Conservation (phyloP, 1,140 invertebrate species). For the Drosophila leontia region DNA sequence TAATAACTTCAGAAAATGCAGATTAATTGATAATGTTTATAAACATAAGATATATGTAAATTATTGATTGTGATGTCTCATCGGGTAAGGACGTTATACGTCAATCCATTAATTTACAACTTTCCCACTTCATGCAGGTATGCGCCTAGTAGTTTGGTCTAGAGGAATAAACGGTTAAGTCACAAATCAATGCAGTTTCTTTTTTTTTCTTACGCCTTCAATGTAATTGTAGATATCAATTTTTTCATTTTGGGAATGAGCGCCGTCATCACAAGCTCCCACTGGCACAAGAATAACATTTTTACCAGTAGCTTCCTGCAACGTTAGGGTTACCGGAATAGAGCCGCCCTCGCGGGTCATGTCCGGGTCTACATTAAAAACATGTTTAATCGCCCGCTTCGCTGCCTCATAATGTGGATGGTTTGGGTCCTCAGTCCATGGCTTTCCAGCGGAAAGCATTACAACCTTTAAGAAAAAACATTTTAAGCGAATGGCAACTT, state of each 20-base stretch:
- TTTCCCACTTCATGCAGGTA: constrained; percentile 92
- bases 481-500: constrained; percentile 73
- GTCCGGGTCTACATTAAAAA: constrained; percentile 97
- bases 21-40: neutral
- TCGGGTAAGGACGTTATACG: constrained; percentile 23
- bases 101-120: constrained; percentile 39
- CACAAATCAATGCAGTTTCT: neutral
- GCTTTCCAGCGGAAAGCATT: constrained; percentile 90
- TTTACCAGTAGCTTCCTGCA: constrained; percentile 95
- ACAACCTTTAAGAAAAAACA: constrained; percentile 85
- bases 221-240: constrained; percentile 97
- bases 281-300: constrained; percentile 97
- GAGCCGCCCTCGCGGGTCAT: constrained; percentile 97
- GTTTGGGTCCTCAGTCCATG: constrained; percentile 96
- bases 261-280: constrained; percentile 97
- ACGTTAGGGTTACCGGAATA: constrained; percentile 97
- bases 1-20: neutral
- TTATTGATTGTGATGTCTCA: constrained; percentile 64
- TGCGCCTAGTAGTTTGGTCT: constrained; percentile 94
- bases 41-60: constrained; percentile 18
- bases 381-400: constrained; percentile 93
- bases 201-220: constrained; percentile 90
- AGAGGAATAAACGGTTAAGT: constrained; percentile 71
- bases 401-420: constrained; percentile 97
- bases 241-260: constrained; percentile 99